Conservation (phyloP, 2,797 vertebrate genomes). For the Okamejei kenojei region DNA sequence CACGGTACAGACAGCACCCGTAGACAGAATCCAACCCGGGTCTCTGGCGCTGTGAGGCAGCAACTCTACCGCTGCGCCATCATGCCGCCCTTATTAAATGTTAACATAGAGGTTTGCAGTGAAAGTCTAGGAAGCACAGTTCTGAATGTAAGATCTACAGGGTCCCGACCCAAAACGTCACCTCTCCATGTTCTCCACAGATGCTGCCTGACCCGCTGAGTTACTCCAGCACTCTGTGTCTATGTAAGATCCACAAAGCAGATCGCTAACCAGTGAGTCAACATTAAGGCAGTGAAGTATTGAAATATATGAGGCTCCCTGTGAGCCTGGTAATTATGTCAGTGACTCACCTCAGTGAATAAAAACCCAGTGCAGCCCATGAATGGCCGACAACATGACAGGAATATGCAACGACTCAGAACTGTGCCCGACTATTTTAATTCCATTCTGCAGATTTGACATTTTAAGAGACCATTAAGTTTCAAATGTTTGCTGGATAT, state of each 20-base stretch:
- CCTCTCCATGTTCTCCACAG: no score
- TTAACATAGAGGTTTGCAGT: background rate
- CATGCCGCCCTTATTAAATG: no score
- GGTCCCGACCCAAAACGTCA: no score
- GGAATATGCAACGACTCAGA: background rate
- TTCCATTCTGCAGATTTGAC: constrained; percentile 17
- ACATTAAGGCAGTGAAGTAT: background rate
- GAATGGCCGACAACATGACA: constrained; percentile 5
- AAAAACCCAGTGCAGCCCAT: background rate
- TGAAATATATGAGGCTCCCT: background rate
- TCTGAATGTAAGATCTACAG: background rate
- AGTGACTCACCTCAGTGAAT: background rate
- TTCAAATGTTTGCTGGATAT: background rate
- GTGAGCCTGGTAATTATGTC: background rate
- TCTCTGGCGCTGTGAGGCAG: no score
- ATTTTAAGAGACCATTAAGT: constrained; percentile 10
- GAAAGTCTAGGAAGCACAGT: background rate
- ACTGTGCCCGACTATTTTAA: background rate
- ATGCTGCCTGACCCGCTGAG: no score
- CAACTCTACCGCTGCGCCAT: no score
- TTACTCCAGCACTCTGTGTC: no score
- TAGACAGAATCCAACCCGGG: no score
- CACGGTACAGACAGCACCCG: no score
- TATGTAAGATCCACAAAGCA: background rate
- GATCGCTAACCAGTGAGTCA: constrained; percentile 13